Percentiles rank a stretch among this genome's conserved stretches.
These are phyloP conservation scores for Platynereis dumerilii DNA, from an alignment of 2,888 invertebrate genomes.

Conservation along the genomic window DNA sequence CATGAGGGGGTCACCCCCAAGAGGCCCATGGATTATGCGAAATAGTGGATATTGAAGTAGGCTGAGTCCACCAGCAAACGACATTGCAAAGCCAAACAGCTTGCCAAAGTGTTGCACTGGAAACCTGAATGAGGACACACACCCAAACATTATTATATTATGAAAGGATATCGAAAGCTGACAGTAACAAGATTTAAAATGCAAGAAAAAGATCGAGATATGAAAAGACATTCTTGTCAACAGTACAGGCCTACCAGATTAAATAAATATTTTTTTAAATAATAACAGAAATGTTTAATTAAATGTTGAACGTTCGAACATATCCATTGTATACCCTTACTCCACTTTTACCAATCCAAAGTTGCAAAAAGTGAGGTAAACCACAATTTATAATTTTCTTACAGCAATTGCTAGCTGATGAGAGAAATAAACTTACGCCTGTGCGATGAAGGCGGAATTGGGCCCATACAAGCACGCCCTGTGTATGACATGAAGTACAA, in stretches of 20 bases:
- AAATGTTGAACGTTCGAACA: too few species aligned
- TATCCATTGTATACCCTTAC: too few species aligned
- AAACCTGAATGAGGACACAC: constrained; percentile 31
- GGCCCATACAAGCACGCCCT: constrained; percentile 42
- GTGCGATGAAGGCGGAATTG: constrained; percentile 42
- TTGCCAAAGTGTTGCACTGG: constrained; percentile 41
- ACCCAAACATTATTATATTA: neutral
- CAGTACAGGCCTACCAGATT: too few species aligned
- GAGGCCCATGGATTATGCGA: constrained; percentile 38
- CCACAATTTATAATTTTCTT: too few species aligned
- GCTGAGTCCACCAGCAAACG: constrained; percentile 37
- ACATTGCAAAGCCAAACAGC: constrained; percentile 39
- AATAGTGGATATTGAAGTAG: constrained; percentile 41
- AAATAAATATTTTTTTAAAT: too few species aligned
- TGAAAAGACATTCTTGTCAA: too few species aligned
- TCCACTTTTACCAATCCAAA: too few species aligned
- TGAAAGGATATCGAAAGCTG: neutral
- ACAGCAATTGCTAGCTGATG: too few species aligned
- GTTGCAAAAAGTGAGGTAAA: too few species aligned
- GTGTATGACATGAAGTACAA: constrained; percentile 37
- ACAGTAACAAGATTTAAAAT: too few species aligned
- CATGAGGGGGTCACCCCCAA: constrained; percentile 27
- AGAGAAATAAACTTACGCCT: constrained; percentile 40
- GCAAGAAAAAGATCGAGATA: too few species aligned
- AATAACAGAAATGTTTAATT: too few species aligned